Base-by-base conservation (phyloP, 1,140 invertebrate species). In the Pinna nobilis region DNA sequence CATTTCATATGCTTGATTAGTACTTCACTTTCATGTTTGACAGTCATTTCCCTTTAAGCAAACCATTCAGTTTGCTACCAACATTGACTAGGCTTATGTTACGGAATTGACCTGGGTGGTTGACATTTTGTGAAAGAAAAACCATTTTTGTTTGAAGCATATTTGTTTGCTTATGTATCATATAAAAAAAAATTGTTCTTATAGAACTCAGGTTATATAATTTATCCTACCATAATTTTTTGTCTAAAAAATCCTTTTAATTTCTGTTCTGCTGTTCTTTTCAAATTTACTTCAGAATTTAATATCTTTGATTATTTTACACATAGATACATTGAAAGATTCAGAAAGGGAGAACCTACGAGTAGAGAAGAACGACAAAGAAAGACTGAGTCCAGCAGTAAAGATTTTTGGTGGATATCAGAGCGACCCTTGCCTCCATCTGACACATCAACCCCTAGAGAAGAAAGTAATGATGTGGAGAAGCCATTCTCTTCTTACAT, bases 321-420 rank as follows among this genome's bases (percentile, higher is more conserved):
- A 44, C 9, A 57, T 82, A 86, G 84, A 44, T 86, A 86, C 59
- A 70, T 86, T 2, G 76, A 82, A 18, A 65, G 84, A 57, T 86
- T 86, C 44, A 70, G 83, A n/a, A 72, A 76, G 39, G 81, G 79
- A 15, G 57, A 71, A 15, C 83, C 84, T 5, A 81, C 75, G 73
- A 85, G 83, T 70, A 65, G 84, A 35, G 79, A 86, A 37, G 83
- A 85, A 11, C 74, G 84, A 55, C 59, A 79, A 30, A 63, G 60
- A 50, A 51, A 61, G 30, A 64, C 70, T 33, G 37, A 55, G 9
- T 53, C 68, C 1, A 53, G 61, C 20, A 30, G 30, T 11, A 67
- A 69, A 37, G 83, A 85, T 51, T 86, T 86, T 74, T 86, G 84
- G 84, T 86, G 84, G 84, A 60, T 83, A 37, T 68, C 68, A n/a